Percentiles rank a stretch among this genome's conserved stretches.
phyloP scores from a whole-genome alignment of 2,113 vertebrate species.

The Gobiocypris rarus region DNA sequence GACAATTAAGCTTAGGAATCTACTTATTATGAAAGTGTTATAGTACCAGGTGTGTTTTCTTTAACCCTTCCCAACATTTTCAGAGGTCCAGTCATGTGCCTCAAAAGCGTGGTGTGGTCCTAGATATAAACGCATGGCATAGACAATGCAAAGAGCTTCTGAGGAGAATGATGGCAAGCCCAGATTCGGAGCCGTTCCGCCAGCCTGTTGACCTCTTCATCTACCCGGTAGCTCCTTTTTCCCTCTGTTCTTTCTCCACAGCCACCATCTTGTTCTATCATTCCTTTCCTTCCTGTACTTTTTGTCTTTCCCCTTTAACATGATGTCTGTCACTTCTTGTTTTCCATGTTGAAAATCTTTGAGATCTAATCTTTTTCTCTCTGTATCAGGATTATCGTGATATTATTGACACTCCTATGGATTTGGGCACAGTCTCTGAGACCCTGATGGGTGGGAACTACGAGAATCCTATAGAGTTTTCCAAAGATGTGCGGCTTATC shows the following conservation, averaged over 20 bases:
- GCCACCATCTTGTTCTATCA: background rate
- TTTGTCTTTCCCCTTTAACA: background rate
- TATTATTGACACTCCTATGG: conserved; percentile 94
- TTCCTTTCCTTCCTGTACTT: background rate
- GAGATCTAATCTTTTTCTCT: background rate
- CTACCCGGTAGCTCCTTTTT: conserved; percentile 79
- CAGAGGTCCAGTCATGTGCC: conserved; percentile 55
- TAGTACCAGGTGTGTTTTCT: background rate
- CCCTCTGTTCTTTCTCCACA: background rate
- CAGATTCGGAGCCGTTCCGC: conserved; percentile 90
- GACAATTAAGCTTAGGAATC: conserved; percentile 52
- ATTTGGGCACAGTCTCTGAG: conserved; percentile 93
- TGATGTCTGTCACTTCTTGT: background rate
- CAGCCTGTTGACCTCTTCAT: conserved; percentile 88
- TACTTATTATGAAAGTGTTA: background rate
- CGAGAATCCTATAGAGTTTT: conserved; percentile 91
- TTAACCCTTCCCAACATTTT: conserved; percentile 4
- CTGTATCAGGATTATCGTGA: conserved; percentile 86
- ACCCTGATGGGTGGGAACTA: conserved; percentile 89
- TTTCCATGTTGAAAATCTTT: background rate
- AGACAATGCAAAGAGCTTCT: conserved; percentile 87
- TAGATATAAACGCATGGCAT: conserved; percentile 83
- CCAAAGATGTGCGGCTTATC: conserved; percentile 94
- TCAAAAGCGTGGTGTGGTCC: conserved; percentile 69
- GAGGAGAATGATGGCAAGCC: conserved; percentile 85